These are phyloP conservation scores for Diploptera punctata DNA, from an alignment of 2,888 invertebrate species.

Conservation along the genomic window DNA sequence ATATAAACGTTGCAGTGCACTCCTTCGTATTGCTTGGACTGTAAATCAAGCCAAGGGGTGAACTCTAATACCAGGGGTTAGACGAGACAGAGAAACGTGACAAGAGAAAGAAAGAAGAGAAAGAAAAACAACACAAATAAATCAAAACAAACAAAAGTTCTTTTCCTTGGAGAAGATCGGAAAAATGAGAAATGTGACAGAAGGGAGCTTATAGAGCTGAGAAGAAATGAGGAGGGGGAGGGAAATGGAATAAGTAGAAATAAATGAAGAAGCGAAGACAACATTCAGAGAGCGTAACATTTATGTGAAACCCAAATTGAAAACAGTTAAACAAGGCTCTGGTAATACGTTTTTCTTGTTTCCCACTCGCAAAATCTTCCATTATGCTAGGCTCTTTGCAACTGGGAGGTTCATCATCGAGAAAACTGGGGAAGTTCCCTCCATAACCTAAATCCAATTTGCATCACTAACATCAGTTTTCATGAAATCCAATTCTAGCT, in stretches of 20 bases:
- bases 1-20: too few species aligned
- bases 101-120: conserved; percentile 20
- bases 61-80: conserved; percentile 35
- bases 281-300: neutral
- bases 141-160: conserved; percentile 25
- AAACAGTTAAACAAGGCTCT: neutral
- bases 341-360: neutral
- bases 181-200: conserved; percentile 36
- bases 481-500: too few species aligned
- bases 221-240: conserved; percentile 20
- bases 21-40: conserved; percentile 29
- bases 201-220: neutral
- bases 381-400: too few species aligned
- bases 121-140: conserved; percentile 30
- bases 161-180: conserved; percentile 5
- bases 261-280: conserved; percentile 5
- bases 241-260: conserved; percentile 27
- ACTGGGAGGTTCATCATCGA: too few species aligned
- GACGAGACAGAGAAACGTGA: conserved; percentile 36
- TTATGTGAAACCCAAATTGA: neutral
- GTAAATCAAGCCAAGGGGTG: conserved; percentile 36
- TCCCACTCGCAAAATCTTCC: too few species aligned
- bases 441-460: too few species aligned
- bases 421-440: too few species aligned
- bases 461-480: too few species aligned